A percentile compares a stretch with the other conserved stretches of the same genome.
These are phyloP conservation scores for Drosophila murphyi DNA, from an alignment of 1,140 invertebrate species.

Conservation along the genomic window DNA sequence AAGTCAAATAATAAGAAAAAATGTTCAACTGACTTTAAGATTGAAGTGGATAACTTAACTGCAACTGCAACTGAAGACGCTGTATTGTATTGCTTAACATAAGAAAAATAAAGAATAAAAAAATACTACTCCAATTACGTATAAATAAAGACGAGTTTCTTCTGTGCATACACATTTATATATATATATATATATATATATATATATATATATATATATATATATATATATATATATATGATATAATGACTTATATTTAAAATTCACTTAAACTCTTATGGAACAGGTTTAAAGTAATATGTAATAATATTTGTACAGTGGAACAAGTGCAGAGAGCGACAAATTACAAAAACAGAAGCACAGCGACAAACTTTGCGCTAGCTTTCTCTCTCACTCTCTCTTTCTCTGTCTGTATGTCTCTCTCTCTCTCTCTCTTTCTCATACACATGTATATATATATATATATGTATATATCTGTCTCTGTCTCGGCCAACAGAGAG, in stretches of 20 bases:
- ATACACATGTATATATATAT: background rate
- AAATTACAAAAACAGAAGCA: background rate
- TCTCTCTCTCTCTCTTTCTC: constrained; percentile 1
- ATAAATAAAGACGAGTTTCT: no score
- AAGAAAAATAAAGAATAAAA: no score
- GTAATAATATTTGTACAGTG: constrained; percentile 63
- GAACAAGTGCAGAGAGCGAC: constrained; percentile 24
- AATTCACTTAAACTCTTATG: constrained; percentile 33
- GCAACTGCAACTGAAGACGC: no score
- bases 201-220: constrained; percentile 16
- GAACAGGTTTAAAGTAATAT: constrained; percentile 35
- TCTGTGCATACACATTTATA: background rate
- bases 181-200: constrained; percentile 18
- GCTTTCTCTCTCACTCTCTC: constrained; percentile 6
- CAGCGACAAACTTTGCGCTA: background rate
- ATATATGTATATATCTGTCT: constrained; percentile 1
- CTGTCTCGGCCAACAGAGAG: constrained; percentile 8
- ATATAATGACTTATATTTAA: constrained; percentile 34
- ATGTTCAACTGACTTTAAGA: no score
- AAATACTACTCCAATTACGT: no score
- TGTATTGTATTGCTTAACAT: no score
- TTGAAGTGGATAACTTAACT: no score
- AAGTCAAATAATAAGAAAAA: no score
- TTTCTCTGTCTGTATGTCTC: background rate
- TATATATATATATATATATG: constrained; percentile 21